These are phyloP conservation scores for Bolinopsis microptera DNA, from an alignment of 37 sponge, comb jelly and placozoan species.

Conservation along the genomic window DNA sequence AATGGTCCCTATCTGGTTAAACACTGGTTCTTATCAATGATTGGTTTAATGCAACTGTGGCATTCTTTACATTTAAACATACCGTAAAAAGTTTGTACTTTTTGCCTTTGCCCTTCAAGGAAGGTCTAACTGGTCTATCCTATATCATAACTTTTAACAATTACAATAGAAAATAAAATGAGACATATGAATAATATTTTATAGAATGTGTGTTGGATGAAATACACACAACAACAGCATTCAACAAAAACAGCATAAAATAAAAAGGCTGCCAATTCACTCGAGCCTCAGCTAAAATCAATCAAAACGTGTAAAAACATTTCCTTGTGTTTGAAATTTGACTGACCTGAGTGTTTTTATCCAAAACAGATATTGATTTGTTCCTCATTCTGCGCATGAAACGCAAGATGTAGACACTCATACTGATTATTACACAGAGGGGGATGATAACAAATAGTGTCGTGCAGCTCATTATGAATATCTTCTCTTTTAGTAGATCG, in stretches of 20 bases:
- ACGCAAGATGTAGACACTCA: neutral
- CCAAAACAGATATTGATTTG: neutral
- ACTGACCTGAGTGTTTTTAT: neutral
- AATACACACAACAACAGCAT: too few species aligned
- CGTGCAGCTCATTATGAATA: neutral
- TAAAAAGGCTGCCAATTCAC: too few species aligned
- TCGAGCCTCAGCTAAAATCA: too few species aligned
- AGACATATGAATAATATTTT: too few species aligned
- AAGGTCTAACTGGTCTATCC: neutral
- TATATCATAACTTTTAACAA: neutral
- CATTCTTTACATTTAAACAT: neutral
- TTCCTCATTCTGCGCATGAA: neutral
- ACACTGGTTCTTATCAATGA: too few species aligned
- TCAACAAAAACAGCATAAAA: too few species aligned
- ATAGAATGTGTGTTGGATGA: too few species aligned
- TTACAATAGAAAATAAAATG: neutral
- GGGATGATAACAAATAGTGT: constrained; percentile 22
- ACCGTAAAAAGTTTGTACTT: neutral
- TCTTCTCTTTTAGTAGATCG: neutral
- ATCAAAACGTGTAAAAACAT: too few species aligned
- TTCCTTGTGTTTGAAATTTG: too few species aligned
- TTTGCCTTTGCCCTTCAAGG: too few species aligned
- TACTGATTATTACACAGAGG: neutral
- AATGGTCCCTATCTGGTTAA: too few species aligned
- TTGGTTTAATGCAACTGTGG: neutral